Conservation (phyloP, 2,113 vertebrate species). For the Brachyhypopomus gauderio region DNA sequence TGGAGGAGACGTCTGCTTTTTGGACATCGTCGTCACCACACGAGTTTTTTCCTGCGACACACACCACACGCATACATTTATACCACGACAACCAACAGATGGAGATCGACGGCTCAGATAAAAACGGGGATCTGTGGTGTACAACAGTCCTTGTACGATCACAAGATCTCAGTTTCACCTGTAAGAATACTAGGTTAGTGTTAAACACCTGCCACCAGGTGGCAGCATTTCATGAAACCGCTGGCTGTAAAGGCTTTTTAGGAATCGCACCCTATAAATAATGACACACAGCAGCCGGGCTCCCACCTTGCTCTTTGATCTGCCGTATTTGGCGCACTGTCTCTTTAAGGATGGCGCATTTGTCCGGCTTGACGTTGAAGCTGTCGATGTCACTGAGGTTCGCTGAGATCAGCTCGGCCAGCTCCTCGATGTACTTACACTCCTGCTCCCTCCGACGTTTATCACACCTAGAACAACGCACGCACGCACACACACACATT, state of each 20-base stretch:
- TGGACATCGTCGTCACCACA: constrained; percentile 94
- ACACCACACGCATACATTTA: neutral
- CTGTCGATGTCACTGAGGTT: constrained; percentile 98
- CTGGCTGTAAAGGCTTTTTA: neutral
- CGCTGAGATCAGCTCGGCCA: constrained; percentile 97
- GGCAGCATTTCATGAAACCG: constrained; percentile 61
- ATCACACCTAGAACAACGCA: constrained; percentile 81
- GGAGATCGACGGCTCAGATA: too few species aligned
- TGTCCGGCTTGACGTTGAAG: constrained; percentile 99
- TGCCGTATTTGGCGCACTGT: constrained; percentile 97
- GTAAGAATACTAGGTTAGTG: neutral
- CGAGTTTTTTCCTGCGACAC: constrained; percentile 84
- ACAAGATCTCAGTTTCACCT: too few species aligned
- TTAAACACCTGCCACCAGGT: constrained; percentile 62
- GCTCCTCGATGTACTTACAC: constrained; percentile 97
- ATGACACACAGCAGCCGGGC: constrained; percentile 26
- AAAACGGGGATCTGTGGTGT: too few species aligned
- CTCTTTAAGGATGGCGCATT: constrained; percentile 99
- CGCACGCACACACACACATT: neutral
- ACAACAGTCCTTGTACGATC: too few species aligned
- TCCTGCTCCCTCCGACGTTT: constrained; percentile 97
- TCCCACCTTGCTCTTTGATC: constrained; percentile 97
- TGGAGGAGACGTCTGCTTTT: constrained; percentile 98
- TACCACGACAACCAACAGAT: too few species aligned
- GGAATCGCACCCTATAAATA: constrained; percentile 10